Evolutionary conservation across 2,797 vertebrate species (phyloP), one percentile per base, ranked within the genome.

Genomic region (Falco biarmicus): DNA sequence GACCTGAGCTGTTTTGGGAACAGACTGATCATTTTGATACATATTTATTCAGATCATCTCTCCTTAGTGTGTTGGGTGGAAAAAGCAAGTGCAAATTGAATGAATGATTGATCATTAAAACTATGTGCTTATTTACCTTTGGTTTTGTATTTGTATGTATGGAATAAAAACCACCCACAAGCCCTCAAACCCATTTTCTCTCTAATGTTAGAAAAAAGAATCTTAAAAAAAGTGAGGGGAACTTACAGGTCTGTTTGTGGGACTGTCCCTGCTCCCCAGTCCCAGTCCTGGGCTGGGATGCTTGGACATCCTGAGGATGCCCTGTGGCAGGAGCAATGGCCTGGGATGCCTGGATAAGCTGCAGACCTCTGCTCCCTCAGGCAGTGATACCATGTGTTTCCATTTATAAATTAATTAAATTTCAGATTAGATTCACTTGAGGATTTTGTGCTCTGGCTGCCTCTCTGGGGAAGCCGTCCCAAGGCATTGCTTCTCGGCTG

Each of bases 221-320:
- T 31, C n/a, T 0, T 32, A 20, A 32, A 45, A 51, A 24, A n/a
- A 7, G 5, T 0, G 2, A 56, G 37, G 22, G 50, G 19, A 34
- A 47, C 7, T 5, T 63, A 26, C 31, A 39, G 54, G 6, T 71
- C 20, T 37, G 11, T 71, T 2, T 25, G 37, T 75, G 63, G 50
- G 48, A 22, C 8, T 0, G 19, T 63, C 76, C 32, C 48, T 1
- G 7, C 19, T 56, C 32, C 60, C 41, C 31, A 17, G 6, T 17
- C n/a, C 54, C 0, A 2, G 17, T 47, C 45, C 37, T 0, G 0
- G 20, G 25, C 15, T 0, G 2, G 43, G 47, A 53, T 66, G 41
- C 41, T 90, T 59, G 37, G n/a, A 69, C 10, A 5, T 73, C 31
- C 70, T 0, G 7, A 83, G 69, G 50, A 41, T 68, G 70, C 61